These are phyloP conservation scores for Malacoraja senta DNA, from an alignment of 2,797 vertebrate genomes.

Conservation along the genomic window DNA sequence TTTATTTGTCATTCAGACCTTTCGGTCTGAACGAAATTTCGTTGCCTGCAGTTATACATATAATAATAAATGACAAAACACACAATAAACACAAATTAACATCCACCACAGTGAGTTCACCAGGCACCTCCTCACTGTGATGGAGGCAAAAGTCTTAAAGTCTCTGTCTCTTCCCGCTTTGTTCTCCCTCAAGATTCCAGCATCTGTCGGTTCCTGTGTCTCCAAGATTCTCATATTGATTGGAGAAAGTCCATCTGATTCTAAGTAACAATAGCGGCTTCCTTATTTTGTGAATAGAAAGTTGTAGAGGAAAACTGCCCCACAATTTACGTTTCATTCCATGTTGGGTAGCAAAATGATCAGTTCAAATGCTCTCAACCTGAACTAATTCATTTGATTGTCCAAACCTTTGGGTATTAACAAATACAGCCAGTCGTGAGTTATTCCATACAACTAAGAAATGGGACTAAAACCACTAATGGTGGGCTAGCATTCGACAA, in stretches of 20 bases:
- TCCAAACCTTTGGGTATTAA: not conserved
- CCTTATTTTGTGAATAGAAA: conserved; percentile 32
- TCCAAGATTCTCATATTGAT: no score
- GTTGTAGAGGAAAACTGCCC: not conserved
- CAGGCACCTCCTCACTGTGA: no score
- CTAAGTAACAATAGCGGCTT: not conserved
- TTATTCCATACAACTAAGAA: not conserved
- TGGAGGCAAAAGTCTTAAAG: no score
- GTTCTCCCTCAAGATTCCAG: no score
- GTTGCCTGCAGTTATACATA: no score
- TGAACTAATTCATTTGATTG: not conserved
- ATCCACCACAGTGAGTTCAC: no score
- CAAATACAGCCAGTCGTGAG: not conserved
- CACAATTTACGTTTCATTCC: not conserved
- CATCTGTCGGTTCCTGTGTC: no score
- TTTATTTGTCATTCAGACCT: no score
- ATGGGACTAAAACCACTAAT: not conserved
- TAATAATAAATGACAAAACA: no score
- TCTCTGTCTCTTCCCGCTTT: no score
- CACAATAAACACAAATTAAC: no score
- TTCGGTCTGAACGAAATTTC: no score
- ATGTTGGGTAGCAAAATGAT: not conserved
- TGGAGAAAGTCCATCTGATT: not conserved
- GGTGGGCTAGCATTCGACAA: not conserved
- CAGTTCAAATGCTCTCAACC: not conserved